These are phyloP conservation scores for Synodontis membranacea DNA, from an alignment of 2,113 vertebrate genomes.

Conservation along the genomic window DNA sequence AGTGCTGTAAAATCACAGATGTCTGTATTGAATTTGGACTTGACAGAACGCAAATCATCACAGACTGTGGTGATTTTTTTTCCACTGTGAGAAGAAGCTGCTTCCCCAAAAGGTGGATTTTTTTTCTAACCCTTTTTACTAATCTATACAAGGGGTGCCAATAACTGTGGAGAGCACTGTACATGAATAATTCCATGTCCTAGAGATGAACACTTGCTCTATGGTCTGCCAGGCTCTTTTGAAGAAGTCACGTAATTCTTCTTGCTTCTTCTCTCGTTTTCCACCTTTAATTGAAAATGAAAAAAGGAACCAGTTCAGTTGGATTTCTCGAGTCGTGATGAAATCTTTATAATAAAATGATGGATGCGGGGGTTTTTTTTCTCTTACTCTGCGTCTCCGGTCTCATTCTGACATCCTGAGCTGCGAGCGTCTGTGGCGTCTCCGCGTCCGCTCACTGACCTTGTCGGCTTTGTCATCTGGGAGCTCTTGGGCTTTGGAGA, in stretches of 20 bases:
- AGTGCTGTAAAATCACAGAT: too few relatives aligned
- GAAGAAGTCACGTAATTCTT: background rate
- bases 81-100: too few relatives aligned
- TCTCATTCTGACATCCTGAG: background rate
- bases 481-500: too few relatives aligned
- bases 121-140: too few relatives aligned
- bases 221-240: background rate
- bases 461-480: too few relatives aligned
- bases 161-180: too few relatives aligned
- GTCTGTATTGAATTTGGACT: too few relatives aligned
- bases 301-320: background rate
- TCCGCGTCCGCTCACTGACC: background rate
- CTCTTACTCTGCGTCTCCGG: background rate
- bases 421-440: background rate
- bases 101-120: too few relatives aligned
- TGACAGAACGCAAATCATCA: too few relatives aligned
- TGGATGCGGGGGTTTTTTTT: background rate
- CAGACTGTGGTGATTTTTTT: too few relatives aligned
- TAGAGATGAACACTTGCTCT: background rate
- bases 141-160: too few relatives aligned
- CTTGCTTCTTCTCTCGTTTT: background rate
- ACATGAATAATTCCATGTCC: too few relatives aligned
- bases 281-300: background rate
- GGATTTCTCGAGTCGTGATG: background rate
- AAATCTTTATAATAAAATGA: background rate